Evolutionary conservation across 2,797 vertebrate genomes (phyloP).

Genomic region (Paramormyrops hopkinsi): DNA sequence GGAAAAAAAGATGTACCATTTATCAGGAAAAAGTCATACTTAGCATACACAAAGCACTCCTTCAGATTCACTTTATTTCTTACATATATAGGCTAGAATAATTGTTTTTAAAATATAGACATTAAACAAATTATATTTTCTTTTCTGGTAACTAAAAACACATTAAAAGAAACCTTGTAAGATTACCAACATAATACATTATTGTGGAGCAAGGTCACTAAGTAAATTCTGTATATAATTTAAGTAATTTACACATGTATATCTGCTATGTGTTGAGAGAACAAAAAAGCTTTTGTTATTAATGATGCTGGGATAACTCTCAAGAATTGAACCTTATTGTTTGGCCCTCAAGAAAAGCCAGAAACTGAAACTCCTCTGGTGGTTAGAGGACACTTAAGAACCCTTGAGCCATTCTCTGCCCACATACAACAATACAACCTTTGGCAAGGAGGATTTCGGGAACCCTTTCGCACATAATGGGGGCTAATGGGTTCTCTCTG

Average conservation of each 20-base stretch:
- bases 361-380: background rate
- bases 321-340: background rate
- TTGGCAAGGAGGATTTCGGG: background rate
- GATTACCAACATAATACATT: background rate
- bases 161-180: background rate
- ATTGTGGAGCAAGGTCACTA: background rate
- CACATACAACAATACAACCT: background rate
- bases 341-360: background rate
- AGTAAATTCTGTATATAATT: background rate
- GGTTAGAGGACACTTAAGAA: background rate
- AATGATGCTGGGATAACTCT: background rate
- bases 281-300: background rate
- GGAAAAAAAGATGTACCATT: background rate
- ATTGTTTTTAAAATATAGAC: conserved; percentile 48
- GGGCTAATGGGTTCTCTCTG: background rate
- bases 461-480: background rate
- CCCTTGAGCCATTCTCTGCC: background rate
- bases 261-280: background rate
- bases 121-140: conserved; percentile 29
- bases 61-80: conserved; percentile 29
- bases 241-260: background rate
- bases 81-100: conserved; percentile 45
- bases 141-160: background rate
- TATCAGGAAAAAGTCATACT: background rate
- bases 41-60: background rate